These are phyloP conservation scores for Ptilodon capucinus DNA, from an alignment of 2,888 invertebrate genomes.

Conservation along the genomic window DNA sequence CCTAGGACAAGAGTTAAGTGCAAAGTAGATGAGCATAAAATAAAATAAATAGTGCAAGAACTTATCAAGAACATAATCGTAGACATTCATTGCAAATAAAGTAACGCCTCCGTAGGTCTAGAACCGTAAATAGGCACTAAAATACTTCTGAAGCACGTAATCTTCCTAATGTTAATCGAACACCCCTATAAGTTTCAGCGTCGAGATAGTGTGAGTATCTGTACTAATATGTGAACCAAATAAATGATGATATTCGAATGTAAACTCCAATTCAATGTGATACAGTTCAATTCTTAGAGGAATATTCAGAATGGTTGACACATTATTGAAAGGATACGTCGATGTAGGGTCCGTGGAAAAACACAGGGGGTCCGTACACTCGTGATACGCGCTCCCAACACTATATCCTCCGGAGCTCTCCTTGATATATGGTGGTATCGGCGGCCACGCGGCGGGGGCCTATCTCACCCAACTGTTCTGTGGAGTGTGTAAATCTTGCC, in stretches of 20 bases:
- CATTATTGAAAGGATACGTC: not conserved
- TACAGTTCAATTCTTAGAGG: not conserved
- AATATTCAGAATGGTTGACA: not conserved
- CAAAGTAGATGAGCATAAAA: not conserved
- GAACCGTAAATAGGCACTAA: constrained; percentile 1
- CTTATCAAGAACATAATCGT: not conserved
- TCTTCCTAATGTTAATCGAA: not conserved
- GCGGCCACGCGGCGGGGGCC: constrained; percentile 7
- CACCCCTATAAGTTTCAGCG: constrained; percentile 15
- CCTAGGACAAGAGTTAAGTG: too few species aligned
- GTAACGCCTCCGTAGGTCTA: not conserved
- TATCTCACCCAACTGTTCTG: constrained; percentile 20
- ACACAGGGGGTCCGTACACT: constrained; percentile 30
- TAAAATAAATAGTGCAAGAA: not conserved
- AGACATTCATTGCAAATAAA: not conserved
- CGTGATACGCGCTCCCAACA: constrained; percentile 42
- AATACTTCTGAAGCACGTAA: not conserved
- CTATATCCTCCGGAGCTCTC: constrained; percentile 33
- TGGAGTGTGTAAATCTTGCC: constrained; percentile 33
- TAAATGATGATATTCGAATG: not conserved
- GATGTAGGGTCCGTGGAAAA: constrained; percentile 36
- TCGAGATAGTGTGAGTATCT: constrained; percentile 26
- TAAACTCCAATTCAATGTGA: not conserved
- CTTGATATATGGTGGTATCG: constrained; percentile 41
- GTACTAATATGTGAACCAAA: not conserved